Percentiles rank a stretch among this genome's conserved stretches.
Conservation (phyloP, 1,140 invertebrate genomes). For the Leguminivora glycinivorella region DNA sequence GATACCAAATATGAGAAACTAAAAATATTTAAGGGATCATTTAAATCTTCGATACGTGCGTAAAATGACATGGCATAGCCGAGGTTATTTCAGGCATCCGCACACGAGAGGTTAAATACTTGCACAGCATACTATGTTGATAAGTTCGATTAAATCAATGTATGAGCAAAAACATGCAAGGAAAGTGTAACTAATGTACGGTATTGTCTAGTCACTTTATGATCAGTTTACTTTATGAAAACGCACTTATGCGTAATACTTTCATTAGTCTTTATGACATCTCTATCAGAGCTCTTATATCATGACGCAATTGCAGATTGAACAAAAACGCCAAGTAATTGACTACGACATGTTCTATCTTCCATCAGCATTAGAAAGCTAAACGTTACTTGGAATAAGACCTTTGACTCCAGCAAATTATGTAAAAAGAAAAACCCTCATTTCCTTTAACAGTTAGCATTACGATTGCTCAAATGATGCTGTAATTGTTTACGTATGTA, state of each 20-base stretch:
- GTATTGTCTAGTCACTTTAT: no score
- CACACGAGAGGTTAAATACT: no score
- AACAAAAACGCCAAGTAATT: conserved; percentile 1
- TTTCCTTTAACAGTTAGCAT: conserved; percentile 2
- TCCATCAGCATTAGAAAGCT: conserved; percentile 15
- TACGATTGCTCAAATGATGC: neutral
- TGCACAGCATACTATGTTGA: no score
- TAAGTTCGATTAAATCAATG: no score
- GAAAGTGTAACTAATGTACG: no score
- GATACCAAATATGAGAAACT: no score
- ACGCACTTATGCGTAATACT: neutral
- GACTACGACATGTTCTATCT: neutral
- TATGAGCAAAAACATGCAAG: no score
- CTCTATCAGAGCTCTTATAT: conserved; percentile 1
- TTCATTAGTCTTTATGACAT: neutral
- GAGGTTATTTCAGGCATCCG: no score
- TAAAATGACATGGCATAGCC: no score
- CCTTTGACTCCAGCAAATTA: conserved; percentile 19
- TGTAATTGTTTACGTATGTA: neutral
- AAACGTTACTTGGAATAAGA: neutral
- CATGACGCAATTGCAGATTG: neutral
- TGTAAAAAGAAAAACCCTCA: conserved; percentile 14
- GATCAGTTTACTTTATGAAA: neutral
- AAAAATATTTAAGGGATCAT: no score
- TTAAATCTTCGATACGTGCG: no score